Base-by-base conservation (phyloP, 2,888 invertebrate species). In the Caenorhabditis uteleia region DNA sequence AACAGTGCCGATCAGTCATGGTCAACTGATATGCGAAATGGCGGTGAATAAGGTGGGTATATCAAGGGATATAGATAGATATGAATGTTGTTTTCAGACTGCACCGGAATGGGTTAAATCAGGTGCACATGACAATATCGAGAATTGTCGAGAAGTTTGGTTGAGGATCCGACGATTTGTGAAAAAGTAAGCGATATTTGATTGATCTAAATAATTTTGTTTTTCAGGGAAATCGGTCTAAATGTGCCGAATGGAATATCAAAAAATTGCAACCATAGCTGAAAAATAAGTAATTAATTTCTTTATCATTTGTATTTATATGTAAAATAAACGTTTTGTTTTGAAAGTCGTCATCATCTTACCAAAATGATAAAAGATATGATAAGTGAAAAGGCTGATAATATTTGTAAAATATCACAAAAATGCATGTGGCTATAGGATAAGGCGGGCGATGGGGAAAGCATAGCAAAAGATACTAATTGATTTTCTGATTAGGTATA, bases 1-100 rank as follows among this genome's bases (percentile, higher is more conserved):
- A 7, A 60, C 75, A 20, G 74, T 77, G 1, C 75, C 76, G 8
- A 51, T 77, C 20, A 54, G 53, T 21, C 77, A 78, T 53, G 75
- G 76, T 8, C 33, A 73, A 34, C 29, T 65, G 7, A 27, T 78
- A 0, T 64, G 68, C 42, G 42, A 59, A 25, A 34, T 51, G 16
- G 64, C 62, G 1, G 46, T 55, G 14, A 62, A 14, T 2, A 61
- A 43, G 38, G 45, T 49, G 16, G 1, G 4, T 2, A 10, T 16
- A 29, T 18, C 16, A 20, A 14, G 7, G 6, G 7, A 18, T 39
- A 12, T 48, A n/a, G 16, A 21, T 10, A n/a, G 12, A 25, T 42
- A 25, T 40, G 12, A 34, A 46, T 48, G 21, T 33, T 20, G 1
- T 29, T n/a, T n/a, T 20, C 25, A 46, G 36, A 70, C 72, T 6